These are phyloP conservation scores for Cheilosia soror DNA, from an alignment of 2,888 invertebrate species.

Conservation along the genomic window DNA sequence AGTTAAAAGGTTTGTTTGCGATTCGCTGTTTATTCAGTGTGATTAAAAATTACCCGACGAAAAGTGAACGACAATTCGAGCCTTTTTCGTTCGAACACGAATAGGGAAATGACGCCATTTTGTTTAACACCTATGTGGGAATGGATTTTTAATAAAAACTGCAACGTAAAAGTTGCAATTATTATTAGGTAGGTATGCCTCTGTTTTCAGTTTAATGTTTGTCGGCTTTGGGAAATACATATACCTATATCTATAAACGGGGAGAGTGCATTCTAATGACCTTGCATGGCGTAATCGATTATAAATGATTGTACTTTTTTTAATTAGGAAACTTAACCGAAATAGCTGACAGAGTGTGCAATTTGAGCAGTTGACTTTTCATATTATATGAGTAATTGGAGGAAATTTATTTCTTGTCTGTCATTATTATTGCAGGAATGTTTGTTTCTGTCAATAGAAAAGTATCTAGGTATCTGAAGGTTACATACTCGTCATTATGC, in stretches of 20 bases:
- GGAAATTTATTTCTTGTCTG: neutral
- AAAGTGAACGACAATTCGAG: neutral
- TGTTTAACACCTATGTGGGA: conserved; percentile 33
- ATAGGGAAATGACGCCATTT: conserved; percentile 62
- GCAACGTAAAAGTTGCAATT: conserved; percentile 41
- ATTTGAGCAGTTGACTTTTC: neutral
- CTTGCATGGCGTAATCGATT: conserved; percentile 20
- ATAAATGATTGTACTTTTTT: neutral
- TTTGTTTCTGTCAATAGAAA: too few species aligned
- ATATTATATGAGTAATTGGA: neutral
- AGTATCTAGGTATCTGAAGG: too few species aligned
- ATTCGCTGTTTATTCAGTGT: conserved; percentile 11
- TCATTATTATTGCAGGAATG: too few species aligned
- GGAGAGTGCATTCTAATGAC: conserved; percentile 29
- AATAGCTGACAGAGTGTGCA: neutral
- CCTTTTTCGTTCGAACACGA: conserved; percentile 4
- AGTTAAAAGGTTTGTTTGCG: conserved; percentile 19
- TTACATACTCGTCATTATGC: too few species aligned
- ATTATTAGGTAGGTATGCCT: conserved; percentile 28
- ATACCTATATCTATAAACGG: neutral
- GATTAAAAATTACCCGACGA: neutral
- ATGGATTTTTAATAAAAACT: conserved; percentile 32
- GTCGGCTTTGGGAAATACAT: conserved; percentile 3
- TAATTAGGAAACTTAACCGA: neutral
- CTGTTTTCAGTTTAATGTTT: conserved; percentile 1